Conservation (phyloP, 2,113 vertebrate species). For the Lycaon pictus region DNA sequence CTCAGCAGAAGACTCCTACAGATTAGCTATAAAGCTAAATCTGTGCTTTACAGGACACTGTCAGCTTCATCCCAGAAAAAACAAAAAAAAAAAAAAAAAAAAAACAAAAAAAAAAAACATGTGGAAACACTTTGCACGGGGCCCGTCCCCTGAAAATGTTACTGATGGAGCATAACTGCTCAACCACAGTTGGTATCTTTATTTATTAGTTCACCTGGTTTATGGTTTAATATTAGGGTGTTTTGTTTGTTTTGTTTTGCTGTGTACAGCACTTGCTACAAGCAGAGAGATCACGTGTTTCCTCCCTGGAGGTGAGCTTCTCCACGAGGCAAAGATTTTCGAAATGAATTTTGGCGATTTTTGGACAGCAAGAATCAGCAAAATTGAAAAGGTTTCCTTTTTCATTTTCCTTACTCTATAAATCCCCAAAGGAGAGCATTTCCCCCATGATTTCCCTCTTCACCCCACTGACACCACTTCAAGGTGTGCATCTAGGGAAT, state of each 20-base stretch:
- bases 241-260: background rate
- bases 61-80: background rate
- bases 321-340: background rate
- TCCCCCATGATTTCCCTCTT: background rate
- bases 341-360: background rate
- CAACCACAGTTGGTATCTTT: background rate
- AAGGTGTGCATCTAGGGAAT: background rate
- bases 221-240: background rate
- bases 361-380: conserved; percentile 2
- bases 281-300: background rate
- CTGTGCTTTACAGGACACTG: conserved; percentile 81
- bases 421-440: conserved; percentile 29
- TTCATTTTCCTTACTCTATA: background rate
- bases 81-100: background rate
- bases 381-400: background rate
- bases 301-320: background rate
- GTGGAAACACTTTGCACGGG: background rate
- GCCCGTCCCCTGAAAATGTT: background rate
- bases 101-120: background rate
- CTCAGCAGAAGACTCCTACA: conserved; percentile 38
- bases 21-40: conserved; percentile 70
- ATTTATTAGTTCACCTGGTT: background rate
- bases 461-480: too few species aligned
- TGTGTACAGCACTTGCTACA: background rate
- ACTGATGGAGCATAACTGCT: background rate